Conservation (phyloP, 1,140 invertebrate species). For the Alviniconcha marisindica region DNA sequence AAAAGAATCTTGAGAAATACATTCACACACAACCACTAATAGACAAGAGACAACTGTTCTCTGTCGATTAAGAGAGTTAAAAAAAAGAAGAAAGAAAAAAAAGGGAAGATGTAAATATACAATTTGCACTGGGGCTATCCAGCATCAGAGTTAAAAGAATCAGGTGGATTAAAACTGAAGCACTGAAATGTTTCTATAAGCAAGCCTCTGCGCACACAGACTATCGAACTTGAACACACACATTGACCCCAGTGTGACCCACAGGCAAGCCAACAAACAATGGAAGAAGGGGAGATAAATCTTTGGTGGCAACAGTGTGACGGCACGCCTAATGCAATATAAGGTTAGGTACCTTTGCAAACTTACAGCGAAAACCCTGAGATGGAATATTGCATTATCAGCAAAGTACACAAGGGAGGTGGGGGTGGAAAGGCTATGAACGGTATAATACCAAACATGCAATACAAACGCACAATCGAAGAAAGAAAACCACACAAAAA, state of each 20-base stretch:
- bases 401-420: constrained; percentile 39
- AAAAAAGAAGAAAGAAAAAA: no score
- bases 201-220: no score
- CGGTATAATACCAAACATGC: constrained; percentile 2
- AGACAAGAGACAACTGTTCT: no score
- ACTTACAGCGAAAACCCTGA: constrained; percentile 43
- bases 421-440: constrained; percentile 31
- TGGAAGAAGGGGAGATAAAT: constrained; percentile 40
- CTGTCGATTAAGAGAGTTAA: no score
- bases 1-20: no score
- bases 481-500: constrained; percentile 7
- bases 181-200: no score
- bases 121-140: no score
- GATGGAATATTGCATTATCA: constrained; percentile 44
- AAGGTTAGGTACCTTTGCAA: constrained; percentile 27
- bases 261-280: not conserved
- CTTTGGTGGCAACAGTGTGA: constrained; percentile 40
- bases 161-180: no score
- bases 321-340: constrained; percentile 37
- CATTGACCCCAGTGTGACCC: not conserved
- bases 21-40: no score
- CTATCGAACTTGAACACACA: no score
- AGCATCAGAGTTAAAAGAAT: no score
- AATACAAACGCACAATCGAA: constrained; percentile 25
- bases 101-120: no score